phyloP scores from a whole-genome alignment of 2,888 invertebrate genomes.

The Philereme transversata region DNA sequence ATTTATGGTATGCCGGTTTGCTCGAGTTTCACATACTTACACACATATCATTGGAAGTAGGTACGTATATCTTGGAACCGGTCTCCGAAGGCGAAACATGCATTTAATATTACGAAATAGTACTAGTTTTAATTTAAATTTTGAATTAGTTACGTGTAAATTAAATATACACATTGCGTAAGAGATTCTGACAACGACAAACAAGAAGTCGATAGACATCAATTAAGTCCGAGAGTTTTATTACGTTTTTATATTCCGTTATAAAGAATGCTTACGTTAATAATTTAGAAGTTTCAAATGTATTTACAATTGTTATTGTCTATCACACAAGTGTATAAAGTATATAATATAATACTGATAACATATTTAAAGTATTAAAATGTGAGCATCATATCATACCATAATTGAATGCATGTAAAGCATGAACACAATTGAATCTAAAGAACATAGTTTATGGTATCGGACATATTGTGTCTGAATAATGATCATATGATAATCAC shows the following conservation, averaged over 20 bases:
- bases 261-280: constrained; percentile 1
- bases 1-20: constrained; percentile 47
- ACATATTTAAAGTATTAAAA: constrained; percentile 6
- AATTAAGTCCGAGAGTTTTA: constrained; percentile 15
- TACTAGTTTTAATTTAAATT: constrained; percentile 18
- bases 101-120: constrained; percentile 45
- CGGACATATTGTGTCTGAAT: constrained; percentile 62
- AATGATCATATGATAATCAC: constrained; percentile 68
- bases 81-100: constrained; percentile 50
- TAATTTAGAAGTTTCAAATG: background rate
- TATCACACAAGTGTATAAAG: background rate
- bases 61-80: constrained; percentile 39
- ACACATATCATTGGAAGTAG: constrained; percentile 32
- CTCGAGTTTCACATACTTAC: constrained; percentile 54
- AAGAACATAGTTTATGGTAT: constrained; percentile 58
- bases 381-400: constrained; percentile 5
- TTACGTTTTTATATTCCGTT: constrained; percentile 10
- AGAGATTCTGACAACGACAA: constrained; percentile 22
- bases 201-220: constrained; percentile 20
- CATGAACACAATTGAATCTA: constrained; percentile 58
- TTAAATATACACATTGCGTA: constrained; percentile 21
- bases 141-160: constrained; percentile 19
- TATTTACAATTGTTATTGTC: constrained; percentile 1
- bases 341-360: background rate
- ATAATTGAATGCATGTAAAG: constrained; percentile 8